Base-by-base conservation (phyloP, 2,797 vertebrate species). In the Danio tinwini region DNA sequence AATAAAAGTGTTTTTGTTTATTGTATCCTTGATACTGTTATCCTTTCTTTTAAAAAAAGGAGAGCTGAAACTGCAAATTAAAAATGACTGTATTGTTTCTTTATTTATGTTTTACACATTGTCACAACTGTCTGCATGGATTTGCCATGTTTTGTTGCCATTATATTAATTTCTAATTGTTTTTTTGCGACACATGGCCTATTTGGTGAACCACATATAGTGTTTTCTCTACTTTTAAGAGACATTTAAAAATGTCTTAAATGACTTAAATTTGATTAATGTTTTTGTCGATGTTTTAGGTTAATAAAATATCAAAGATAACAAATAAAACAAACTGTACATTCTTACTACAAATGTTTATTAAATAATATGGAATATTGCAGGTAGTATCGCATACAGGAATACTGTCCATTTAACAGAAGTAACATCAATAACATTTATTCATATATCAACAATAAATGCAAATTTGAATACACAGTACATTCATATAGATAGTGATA, bases 301-400 rank as follows among this genome's bases (percentile, higher is more conserved):
- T 7, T 14, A 45, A 72, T 70, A 82, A 75, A 55, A 52, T n/a
- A 59, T 17, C 5, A 45, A 14, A 12, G 4, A 16, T 56, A 37
- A 12, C 2, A 53, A 53, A 47, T 44, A 47, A 55, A 42, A 85
- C 84, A 13, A 11, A 75, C 79, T 44, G 78, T 86, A 86, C 70
- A 73, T 65, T 91, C 78, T 88, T 92, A 90, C 91, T 91, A 91
- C 87, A 91, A 89, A 92, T 81, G 80, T 88, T 90, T 90, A 90
- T 92, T 93, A 93, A 93, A 88, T 88, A 90, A 88, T 85, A 89
- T 88, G 85, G 88, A 91, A 86, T 82, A 90, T 80, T 88, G 87
- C 90, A 93, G 91, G 92, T 93, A 92, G 92, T 89, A 91, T 94
- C 93, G 93, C 93, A 92, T 92, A 91, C 91, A 92, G 85, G 89